Evolutionary conservation across 2,797 vertebrate genomes (phyloP), one percentile per base, ranked within the genome.

Genomic region (Heteromormyrus szaboi): DNA sequence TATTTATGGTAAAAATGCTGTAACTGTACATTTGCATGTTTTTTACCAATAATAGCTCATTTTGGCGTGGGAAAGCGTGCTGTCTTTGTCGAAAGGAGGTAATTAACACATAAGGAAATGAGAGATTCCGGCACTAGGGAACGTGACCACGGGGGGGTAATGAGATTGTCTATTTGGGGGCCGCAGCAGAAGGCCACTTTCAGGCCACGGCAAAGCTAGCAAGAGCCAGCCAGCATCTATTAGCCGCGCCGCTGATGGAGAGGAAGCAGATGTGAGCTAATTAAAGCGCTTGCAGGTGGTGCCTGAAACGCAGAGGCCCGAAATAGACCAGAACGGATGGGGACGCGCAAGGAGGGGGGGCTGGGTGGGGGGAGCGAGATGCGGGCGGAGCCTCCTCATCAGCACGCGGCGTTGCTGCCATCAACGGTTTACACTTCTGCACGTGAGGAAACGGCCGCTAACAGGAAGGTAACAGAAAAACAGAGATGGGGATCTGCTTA

Each of bases 261-360:
- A 72, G 85, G 93, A 95, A 94, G 94, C 96, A 96, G 95, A 96
- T 96, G 95, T 94, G 94, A 93, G 93, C 92, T 95, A 96, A 96
- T 96, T 95, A 95, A 94, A 95, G 95, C 94, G 94, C 95, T 95
- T 94, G 96, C 95, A 96, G 95, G 96, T 96, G 95, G 95, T 95
- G 46, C 29, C 12, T 33, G 25, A 88, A 93, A 72, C 3, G 4
- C 92, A 91, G 92, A 90, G 86, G 29, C 89, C 93, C 92, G 93
- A 95, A 96, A 95, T 94, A 95, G 94, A 94, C 89, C 59, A 56
- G 85, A 37, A 50, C 56, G 88, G 37, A 53, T 37, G 29, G 44
- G 65, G 44, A 62, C 0, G 25, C 19, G 41, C 19, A 19, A 51
- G 76, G 54, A 44, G 25, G 8, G 46, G 50, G 51, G 12, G 48